Evolutionary conservation across 2,113 vertebrate species (phyloP), one percentile per base, ranked within the genome.

Genomic region (Gambusia affinis): DNA sequence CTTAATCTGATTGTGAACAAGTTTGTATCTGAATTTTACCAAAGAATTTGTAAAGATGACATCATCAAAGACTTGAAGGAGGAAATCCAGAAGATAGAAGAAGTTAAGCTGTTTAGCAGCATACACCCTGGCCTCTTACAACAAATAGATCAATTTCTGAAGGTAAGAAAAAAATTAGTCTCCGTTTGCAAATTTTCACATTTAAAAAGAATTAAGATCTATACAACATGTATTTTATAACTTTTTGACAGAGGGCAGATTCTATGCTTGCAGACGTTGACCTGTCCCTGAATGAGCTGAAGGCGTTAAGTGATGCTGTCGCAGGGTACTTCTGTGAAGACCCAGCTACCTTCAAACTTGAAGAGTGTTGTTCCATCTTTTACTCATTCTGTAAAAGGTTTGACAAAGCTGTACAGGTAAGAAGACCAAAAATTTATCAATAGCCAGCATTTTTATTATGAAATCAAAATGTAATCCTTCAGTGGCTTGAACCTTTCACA

Each of bases 251-350:
- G 95, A 88, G 83, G 72, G 94, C 94, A 1, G 92, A 93, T 12
- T 57, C 79, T n/a, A 86, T 82, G 73, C 77, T 95, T 47, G 81
- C 75, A 0, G 79, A 90, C 0, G 33, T 95, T 39, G 85, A 91
- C 51, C 60, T 61, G 2, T 86, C 80, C 19, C 75, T 95, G 19
- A 83, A 42, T 44, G 86, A 91, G 35, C 88, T 95, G 0, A 66
- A 84, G 12, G 35, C 72, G 19, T 17, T 92, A 72, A 94, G 87
- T 24, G 3, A 61, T 0, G 70, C 92, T 1, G 93, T 95, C 12
- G 94, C 93, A 0, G 94, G 95, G 73, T 95, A 81, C 70, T 94
- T 95, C 86, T 95, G 95, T 75, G 95, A 95, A 82, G 95, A 95
- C 29, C 92, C 93, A 0, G 51, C 76, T 3, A 64, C 80, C 29